Percentiles rank a stretch among this genome's conserved stretches.
These are phyloP conservation scores for Paracanthobrama guichenoti DNA, from an alignment of 2,113 vertebrate species.

Conservation along the genomic window DNA sequence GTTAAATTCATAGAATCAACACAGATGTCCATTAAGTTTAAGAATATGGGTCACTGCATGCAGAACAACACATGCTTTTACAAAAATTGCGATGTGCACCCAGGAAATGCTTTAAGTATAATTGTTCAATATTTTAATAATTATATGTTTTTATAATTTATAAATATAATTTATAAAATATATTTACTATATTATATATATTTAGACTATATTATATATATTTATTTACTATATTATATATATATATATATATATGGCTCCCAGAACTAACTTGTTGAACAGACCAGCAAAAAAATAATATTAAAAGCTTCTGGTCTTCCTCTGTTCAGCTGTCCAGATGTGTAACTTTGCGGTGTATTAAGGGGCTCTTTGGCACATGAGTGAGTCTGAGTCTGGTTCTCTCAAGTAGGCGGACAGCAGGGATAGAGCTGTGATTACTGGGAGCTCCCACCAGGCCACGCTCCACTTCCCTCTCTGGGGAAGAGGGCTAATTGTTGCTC, in stretches of 20 bases:
- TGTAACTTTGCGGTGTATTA: neutral
- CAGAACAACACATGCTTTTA: neutral
- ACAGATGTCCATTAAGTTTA: slow-evolving; percentile 23
- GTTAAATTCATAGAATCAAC: slow-evolving; percentile 29
- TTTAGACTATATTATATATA: neutral
- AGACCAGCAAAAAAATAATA: neutral
- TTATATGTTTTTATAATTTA: neutral
- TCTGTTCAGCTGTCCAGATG: neutral
- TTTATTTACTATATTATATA: neutral
- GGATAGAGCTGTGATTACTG: slow-evolving; percentile 43
- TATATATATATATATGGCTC: neutral
- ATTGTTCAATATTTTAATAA: neutral
- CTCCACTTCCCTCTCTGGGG: slow-evolving; percentile 34
- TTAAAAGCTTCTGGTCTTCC: slow-evolving; percentile 2
- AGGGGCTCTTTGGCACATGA: neutral
- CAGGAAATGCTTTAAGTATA: neutral
- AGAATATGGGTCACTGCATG: neutral
- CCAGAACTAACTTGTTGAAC: neutral
- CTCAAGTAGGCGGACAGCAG: neutral
- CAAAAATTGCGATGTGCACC: neutral
- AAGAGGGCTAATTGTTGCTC: slow-evolving; percentile 56
- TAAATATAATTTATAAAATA: neutral
- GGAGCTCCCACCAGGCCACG: slow-evolving; percentile 53
- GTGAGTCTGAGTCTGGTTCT: slow-evolving; percentile 3
- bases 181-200: neutral